Evolutionary conservation across 2,888 invertebrate genomes (phyloP).

Genomic region (Nycteola revayana): DNA sequence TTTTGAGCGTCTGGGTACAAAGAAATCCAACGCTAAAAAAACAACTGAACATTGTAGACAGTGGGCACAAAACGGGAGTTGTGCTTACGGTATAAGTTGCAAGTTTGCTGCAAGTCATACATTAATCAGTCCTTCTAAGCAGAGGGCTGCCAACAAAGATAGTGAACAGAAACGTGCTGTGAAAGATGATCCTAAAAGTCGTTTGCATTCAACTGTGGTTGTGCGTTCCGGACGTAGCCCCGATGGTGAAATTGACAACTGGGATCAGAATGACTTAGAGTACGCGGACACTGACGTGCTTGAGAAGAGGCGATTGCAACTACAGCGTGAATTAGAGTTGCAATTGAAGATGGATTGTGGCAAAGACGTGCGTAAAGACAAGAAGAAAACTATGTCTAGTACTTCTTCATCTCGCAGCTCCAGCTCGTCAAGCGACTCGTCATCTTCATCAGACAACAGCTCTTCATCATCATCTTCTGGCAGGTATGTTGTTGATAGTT

Average conservation of each 20-base stretch:
- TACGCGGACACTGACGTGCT: conserved; percentile 91
- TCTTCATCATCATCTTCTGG: conserved; percentile 84
- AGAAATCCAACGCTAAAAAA: conserved; percentile 83
- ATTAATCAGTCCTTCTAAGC: conserved; percentile 88
- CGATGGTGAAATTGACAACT: conserved; percentile 86
- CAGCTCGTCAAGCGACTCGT: conserved; percentile 84
- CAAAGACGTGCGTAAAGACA: conserved; percentile 86
- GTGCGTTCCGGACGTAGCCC: conserved; percentile 82
- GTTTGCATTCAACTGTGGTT: conserved; percentile 84
- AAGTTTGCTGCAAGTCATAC: conserved; percentile 89
- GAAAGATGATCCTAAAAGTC: conserved; percentile 85
- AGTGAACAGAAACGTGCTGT: conserved; percentile 73
- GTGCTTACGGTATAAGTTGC: conserved; percentile 89
- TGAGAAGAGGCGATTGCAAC: conserved; percentile 87
- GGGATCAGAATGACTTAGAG: conserved; percentile 90
- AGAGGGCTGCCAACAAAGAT: conserved; percentile 86
- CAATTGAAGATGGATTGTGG: conserved; percentile 88
- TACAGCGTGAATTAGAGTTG: conserved; percentile 89
- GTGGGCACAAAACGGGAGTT: conserved; percentile 89
- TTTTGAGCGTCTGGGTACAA: conserved; percentile 91
- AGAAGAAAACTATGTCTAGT: conserved; percentile 85
- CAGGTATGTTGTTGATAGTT: too few relatives aligned
- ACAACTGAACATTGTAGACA: conserved; percentile 87
- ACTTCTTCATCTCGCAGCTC: conserved; percentile 86
- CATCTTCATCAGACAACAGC: conserved; percentile 85